Evolutionary conservation across 2,113 vertebrate species (phyloP).

Genomic region (Phainopepla nitens): DNA sequence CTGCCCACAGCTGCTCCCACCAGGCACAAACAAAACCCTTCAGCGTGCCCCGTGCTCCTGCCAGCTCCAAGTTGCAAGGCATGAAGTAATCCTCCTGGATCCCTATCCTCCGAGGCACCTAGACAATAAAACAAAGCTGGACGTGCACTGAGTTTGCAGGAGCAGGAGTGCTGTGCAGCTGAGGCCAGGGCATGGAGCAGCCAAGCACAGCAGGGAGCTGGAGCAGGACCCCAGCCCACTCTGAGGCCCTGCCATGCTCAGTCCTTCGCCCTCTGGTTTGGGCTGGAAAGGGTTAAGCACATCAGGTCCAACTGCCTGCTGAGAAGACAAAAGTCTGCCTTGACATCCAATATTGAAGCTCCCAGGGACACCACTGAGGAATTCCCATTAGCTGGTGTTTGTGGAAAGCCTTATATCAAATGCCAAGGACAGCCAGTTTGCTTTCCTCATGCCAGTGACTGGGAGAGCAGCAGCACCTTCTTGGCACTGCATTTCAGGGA

Average conservation of each 20-base stretch:
- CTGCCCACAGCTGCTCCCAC: constrained; percentile 37
- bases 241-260: background rate
- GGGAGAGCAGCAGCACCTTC: constrained; percentile 5
- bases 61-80: background rate
- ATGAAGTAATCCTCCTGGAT: background rate
- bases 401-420: constrained; percentile 41
- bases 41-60: background rate
- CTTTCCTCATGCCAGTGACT: background rate
- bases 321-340: constrained; percentile 55
- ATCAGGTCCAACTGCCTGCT: background rate
- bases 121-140: background rate
- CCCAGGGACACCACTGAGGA: constrained; percentile 47
- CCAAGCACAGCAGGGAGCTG: background rate
- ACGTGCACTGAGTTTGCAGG: background rate
- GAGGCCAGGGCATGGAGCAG: background rate
- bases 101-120: background rate
- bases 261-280: accelerated
- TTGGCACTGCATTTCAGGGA: accelerated
- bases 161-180: background rate
- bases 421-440: background rate
- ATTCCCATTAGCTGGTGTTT: constrained; percentile 61
- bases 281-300: constrained; percentile 43
- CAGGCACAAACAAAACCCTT: constrained; percentile 39
- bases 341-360: constrained; percentile 60
- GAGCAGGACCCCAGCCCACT: background rate